Base-by-base conservation (phyloP, 2,797 vertebrate genomes). In the Hypotaenidia philippensis region DNA sequence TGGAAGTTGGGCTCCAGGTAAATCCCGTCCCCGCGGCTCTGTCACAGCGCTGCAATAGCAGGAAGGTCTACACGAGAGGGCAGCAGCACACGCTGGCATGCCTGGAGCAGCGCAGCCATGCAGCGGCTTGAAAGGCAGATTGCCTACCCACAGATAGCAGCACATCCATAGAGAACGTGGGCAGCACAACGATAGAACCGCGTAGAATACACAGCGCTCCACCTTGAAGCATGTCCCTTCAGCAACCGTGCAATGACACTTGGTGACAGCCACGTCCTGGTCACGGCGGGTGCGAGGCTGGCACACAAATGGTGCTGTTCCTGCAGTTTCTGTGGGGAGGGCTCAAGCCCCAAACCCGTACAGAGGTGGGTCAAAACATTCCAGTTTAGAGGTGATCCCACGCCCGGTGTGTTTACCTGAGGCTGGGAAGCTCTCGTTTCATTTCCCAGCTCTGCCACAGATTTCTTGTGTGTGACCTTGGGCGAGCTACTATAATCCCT, bases 11-110 rank as follows among this genome's bases (percentile, higher is more conserved):
- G 59, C 49, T 56, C 18, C n/a, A 15, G 59, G 11, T 21, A 38
- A 14, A 29, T 11, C 20, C 2, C 2, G 34, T 40, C n/a, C 34
- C 29, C 49, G 9, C 20, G 19, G 21, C 44, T 45, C 9, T 38
- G 65, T 60, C 49, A 27, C 36, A 29, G 9, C 14, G 4, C 88
- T 96, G 96, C 93, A 97, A 36, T 97, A 95, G 47, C 90, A 61
- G 5, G 3, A 5, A 38, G 47, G 36, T 4, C 6, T 68, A 81
- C 98, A 90, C 96, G 36, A 97, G 98, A 96, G 97, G 97, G 97
- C 97, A 98, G 97, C 96, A 97, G 55, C 45, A 29, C 66, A 19
- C 1, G 31, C 81, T 21, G 55, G 34, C 78, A 49, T 4, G 49
- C 27, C 65, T 64, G 34, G 3, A 65, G 27, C 64, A 17, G 41